These are phyloP conservation scores for Smittia sp. DNA, from an alignment of 2,888 invertebrate genomes.

Conservation along the genomic window DNA sequence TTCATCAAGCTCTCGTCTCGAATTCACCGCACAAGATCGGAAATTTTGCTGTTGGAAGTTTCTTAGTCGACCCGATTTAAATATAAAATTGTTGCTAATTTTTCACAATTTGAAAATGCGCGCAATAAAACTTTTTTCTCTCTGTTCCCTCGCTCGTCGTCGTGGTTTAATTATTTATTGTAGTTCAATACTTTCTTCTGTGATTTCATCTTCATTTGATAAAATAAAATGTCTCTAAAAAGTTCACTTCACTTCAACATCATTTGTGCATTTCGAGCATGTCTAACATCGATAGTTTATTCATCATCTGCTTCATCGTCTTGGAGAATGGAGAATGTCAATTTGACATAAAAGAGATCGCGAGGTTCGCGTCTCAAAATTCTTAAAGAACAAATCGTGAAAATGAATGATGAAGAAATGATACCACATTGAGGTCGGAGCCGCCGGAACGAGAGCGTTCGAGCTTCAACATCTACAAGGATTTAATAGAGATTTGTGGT, in stretches of 20 bases:
- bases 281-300: constrained; percentile 32
- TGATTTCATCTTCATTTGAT: background rate
- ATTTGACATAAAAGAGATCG: constrained; percentile 35
- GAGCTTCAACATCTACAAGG: background rate
- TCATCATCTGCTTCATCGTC: background rate
- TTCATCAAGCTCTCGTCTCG: too few relatives aligned
- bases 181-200: constrained; percentile 15
- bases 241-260: constrained; percentile 21
- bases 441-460: constrained; percentile 6
- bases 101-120: constrained; percentile 20
- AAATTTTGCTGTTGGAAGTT: background rate
- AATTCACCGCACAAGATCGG: background rate
- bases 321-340: constrained; percentile 39
- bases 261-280: constrained; percentile 24
- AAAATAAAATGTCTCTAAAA: constrained; percentile 21
- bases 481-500: background rate
- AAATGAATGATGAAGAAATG: constrained; percentile 8
- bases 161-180: background rate
- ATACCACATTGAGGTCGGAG: constrained; percentile 8
- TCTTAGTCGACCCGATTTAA: background rate
- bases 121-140: background rate
- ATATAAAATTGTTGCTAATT: constrained; percentile 26
- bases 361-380: background rate
- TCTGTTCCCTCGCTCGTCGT: background rate
- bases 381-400: constrained; percentile 22